A percentile compares a stretch with the other conserved stretches of the same genome.
Conservation (phyloP, 2,888 invertebrate species). For the Macrosiphum euphorbiae region DNA sequence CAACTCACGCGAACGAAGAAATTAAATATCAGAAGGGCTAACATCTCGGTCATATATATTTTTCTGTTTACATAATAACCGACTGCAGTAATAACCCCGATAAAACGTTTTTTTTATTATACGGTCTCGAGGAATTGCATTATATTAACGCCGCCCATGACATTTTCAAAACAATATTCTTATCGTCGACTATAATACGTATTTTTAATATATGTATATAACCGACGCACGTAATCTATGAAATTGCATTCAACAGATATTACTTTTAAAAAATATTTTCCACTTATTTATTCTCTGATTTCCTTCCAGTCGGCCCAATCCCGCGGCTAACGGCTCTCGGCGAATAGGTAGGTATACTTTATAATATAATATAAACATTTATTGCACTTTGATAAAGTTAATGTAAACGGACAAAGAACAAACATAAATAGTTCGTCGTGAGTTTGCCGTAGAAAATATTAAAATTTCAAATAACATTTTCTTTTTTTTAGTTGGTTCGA, state of each 20-base stretch:
- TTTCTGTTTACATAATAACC: conserved; percentile 6
- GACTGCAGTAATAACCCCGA: conserved; percentile 31
- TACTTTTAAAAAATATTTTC: conserved; percentile 16
- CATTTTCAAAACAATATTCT: conserved; percentile 49
- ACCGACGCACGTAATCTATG: not conserved
- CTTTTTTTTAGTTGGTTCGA: not conserved
- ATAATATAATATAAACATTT: conserved; percentile 23
- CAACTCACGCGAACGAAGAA: not conserved
- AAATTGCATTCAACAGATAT: conserved; percentile 21
- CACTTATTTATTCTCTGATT: not conserved
- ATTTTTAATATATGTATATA: not conserved
- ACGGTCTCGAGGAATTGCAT: not conserved
- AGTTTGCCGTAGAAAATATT: not conserved
- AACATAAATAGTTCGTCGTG: conserved; percentile 1
- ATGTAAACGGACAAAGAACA: conserved; percentile 24
- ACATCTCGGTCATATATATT: not conserved
- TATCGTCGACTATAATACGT: conserved; percentile 15
- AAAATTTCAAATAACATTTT: not conserved
- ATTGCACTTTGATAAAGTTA: conserved; percentile 37
- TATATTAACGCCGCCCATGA: not conserved
- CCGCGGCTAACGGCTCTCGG: not conserved
- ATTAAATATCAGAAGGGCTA: not conserved
- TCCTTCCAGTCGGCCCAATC: not conserved
- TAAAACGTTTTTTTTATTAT: conserved; percentile 30
- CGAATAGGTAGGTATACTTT: not conserved